Base-by-base conservation (phyloP, 2,113 vertebrate genomes). In the Mormyrus iriodes region DNA sequence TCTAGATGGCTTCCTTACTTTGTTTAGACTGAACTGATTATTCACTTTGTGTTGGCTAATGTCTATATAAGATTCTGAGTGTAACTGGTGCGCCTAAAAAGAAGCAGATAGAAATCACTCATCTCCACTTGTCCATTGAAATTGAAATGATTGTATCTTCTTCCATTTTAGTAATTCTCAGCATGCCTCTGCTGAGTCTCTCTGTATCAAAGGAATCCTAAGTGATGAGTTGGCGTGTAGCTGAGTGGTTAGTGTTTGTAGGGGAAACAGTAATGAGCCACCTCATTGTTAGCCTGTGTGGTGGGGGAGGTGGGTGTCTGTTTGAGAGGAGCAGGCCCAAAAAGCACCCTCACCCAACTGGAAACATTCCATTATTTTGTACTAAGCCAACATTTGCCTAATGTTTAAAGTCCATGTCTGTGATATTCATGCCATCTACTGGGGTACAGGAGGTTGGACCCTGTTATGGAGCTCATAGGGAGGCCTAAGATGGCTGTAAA, bases 181-280 rank as follows among this genome's bases (percentile, higher is more conserved):
- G 73, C 3, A 13, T 53, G 52, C 52, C 17, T 79, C 69, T 2
- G 69, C 17, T 53, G 52, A 53, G 35, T 27, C 4, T 85, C 12
- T 85, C 48, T 35, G 13, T 79, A 82, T 89, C 88, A 42, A 79
- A 79, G 73, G 88, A 88, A 91, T 89, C 15, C 89, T 90, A 85
- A 89, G 55, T 69, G 86, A 52, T 85, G 53, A 53, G 10, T 85
- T 83, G 88, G 86, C 73, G 53, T 85, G 49, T 88, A 90, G 91
- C 90, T 90, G 91, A 92, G 91, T 91, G 90, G 88, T 55, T 86
- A 73, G 51, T 92, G 91, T 92, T 90, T 90, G 89, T 31, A 73
- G 24, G 88, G 61, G 87, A 49, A 51, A 48, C 83, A 27, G 87
- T 27, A 61, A 88, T 88, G 65, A 88, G 87, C 44, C 46, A 76